Percentiles rank a stretch among this genome's conserved stretches.
Conservation (phyloP, 2,113 vertebrate species). For the Triplophysa dalaica region DNA sequence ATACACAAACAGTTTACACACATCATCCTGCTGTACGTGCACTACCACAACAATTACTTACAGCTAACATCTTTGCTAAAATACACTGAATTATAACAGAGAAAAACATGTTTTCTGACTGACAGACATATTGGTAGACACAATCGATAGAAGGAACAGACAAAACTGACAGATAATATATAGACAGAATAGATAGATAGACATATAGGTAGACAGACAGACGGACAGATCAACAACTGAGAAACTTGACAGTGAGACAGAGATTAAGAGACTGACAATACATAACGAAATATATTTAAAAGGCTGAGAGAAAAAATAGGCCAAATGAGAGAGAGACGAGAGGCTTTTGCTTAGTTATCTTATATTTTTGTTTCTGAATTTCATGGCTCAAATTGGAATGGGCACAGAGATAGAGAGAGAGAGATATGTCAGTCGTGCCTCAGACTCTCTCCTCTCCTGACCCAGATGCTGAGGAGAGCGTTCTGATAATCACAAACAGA, state of each 20-base stretch:
- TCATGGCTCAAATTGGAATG: neutral
- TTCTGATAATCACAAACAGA: constrained; percentile 31
- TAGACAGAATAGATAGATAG: no score
- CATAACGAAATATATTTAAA: neutral
- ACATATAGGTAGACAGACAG: no score
- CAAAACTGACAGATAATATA: no score
- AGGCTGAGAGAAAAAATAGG: constrained; percentile 12
- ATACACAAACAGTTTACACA: constrained; percentile 1
- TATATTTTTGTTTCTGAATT: constrained; percentile 1
- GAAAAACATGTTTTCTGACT: neutral
- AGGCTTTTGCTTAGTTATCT: neutral
- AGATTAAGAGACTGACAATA: neutral
- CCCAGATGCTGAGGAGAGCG: constrained; percentile 26
- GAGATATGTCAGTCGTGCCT: constrained; percentile 15
- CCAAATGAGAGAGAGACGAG: neutral
- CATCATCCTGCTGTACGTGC: neutral
- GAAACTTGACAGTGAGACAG: neutral
- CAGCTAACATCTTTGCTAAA: no score
- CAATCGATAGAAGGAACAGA: no score
- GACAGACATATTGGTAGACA: no score
- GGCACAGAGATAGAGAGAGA: neutral
- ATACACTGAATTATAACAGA: no score
- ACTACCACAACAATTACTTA: neutral
- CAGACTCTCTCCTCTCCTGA: constrained; percentile 4
- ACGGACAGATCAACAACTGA: neutral